Conservation (phyloP, 2,888 invertebrate genomes). For the Pristionchus exspectatus region DNA sequence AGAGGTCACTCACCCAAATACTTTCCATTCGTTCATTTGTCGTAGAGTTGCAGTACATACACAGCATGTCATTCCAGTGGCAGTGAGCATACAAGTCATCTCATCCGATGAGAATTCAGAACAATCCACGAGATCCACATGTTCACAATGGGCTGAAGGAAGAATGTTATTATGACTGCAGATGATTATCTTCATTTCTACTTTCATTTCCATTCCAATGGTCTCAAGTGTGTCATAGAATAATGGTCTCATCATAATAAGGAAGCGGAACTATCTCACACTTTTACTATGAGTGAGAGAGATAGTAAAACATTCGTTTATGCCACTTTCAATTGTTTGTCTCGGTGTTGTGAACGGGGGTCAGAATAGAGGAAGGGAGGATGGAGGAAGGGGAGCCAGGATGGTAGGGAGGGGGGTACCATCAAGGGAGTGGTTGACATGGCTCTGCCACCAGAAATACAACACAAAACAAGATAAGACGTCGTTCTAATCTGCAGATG, state of each 20-base stretch:
- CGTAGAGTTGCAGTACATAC: slow-evolving; percentile 73
- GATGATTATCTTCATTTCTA: too few relatives aligned
- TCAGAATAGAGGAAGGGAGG: too few relatives aligned
- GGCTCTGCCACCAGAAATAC: background rate
- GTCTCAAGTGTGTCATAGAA: too few relatives aligned
- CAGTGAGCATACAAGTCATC: slow-evolving; percentile 77
- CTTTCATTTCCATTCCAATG: too few relatives aligned
- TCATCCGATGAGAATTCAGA: slow-evolving; percentile 75
- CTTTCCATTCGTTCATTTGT: slow-evolving; percentile 54
- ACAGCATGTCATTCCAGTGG: slow-evolving; percentile 78
- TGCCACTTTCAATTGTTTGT: slow-evolving; percentile 24
- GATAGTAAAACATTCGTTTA: background rate
- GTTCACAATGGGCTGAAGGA: slow-evolving; percentile 76
- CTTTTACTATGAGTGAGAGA: background rate
- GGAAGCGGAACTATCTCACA: background rate
- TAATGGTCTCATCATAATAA: background rate
- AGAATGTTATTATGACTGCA: background rate
- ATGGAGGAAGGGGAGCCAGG: too few relatives aligned
- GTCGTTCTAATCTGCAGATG: background rate
- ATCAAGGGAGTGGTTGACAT: too few relatives aligned
- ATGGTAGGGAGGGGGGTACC: background rate
- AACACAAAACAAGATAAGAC: background rate
- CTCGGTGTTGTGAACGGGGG: slow-evolving; percentile 9
- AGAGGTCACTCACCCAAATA: slow-evolving; percentile 37
- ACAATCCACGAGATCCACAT: slow-evolving; percentile 76